phyloP scores from a whole-genome alignment of 2,888 invertebrate species.

The Eueremaeus valkanovi region DNA sequence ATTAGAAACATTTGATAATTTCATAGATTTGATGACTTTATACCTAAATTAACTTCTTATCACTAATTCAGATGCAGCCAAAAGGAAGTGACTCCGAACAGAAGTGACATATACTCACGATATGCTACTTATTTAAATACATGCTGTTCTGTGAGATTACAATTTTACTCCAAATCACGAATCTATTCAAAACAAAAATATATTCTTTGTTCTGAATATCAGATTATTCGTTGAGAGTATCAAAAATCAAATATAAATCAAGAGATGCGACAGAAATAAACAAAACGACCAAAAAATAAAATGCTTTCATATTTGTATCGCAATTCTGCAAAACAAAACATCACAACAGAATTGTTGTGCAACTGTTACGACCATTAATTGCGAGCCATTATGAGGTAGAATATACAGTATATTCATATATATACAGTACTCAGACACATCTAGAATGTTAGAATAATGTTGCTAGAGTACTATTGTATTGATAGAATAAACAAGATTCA shows the following conservation, averaged over 20 bases:
- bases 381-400: constrained; percentile 33
- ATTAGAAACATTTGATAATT: not conserved
- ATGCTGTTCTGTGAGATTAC: not conserved
- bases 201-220: constrained; percentile 10
- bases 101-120: not conserved
- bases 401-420: constrained; percentile 3
- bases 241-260: not conserved
- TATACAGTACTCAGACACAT: too few relatives aligned
- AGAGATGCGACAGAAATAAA: not conserved
- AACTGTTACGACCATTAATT: constrained; percentile 27
- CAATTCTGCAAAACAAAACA: not conserved
- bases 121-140: not conserved
- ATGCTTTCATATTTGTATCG: not conserved
- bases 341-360: not conserved
- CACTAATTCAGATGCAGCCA: constrained; percentile 16
- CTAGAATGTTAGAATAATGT: too few relatives aligned
- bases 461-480: too few relatives aligned
- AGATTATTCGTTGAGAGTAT: not conserved
- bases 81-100: constrained; percentile 11
- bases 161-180: not conserved
- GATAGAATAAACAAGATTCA: too few relatives aligned
- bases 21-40: not conserved
- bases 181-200: constrained; percentile 4
- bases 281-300: not conserved
- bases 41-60: not conserved